phyloP scores from a whole-genome alignment of 2,797 vertebrate species.

The Danio choprae region DNA sequence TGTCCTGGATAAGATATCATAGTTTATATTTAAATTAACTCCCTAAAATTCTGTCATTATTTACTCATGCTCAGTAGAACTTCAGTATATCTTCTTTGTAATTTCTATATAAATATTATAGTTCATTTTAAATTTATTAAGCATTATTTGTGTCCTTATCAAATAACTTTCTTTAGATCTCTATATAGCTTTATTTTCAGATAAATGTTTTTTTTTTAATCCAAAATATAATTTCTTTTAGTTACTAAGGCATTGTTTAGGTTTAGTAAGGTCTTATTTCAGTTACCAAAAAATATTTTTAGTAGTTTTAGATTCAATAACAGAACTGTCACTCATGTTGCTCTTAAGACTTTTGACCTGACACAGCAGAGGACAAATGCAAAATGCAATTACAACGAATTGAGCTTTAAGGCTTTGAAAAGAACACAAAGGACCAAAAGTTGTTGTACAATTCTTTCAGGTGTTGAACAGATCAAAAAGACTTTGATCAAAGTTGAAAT shows the following conservation, averaged over 20 bases:
- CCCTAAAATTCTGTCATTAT: background rate
- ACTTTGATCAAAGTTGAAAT: background rate
- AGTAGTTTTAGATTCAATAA: background rate
- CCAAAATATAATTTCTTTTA: background rate
- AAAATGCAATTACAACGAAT: background rate
- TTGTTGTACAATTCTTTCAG: background rate
- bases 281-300: background rate
- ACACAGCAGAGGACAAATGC: background rate
- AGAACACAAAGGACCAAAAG: background rate
- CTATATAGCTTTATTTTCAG: background rate
- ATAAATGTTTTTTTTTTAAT: too few relatives aligned
- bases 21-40: background rate
- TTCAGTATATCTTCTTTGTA: background rate
- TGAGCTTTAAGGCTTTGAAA: background rate
- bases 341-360: background rate
- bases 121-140: background rate
- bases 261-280: too few relatives aligned
- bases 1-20: background rate
- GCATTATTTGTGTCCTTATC: background rate
- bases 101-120: background rate
- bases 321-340: background rate
- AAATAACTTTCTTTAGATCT: background rate
- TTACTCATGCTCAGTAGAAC: background rate
- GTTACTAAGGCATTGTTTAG: too few relatives aligned
- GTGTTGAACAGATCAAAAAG: background rate